Evolutionary conservation across 2,797 vertebrate species (phyloP), one percentile per base, ranked within the genome.

Genomic region (Acridotheres tristis): DNA sequence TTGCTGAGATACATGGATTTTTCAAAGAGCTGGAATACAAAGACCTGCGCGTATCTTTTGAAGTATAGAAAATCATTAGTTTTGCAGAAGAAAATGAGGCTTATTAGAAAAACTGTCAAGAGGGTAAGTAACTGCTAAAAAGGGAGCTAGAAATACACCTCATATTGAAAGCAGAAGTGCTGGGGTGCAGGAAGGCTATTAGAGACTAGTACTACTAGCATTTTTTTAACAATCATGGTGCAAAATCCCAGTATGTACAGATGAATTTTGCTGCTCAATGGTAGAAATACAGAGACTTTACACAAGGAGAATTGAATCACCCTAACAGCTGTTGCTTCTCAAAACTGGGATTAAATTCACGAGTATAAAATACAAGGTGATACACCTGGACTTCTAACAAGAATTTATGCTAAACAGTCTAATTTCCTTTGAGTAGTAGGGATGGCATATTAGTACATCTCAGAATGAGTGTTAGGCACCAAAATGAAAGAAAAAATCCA

Each of bases 31-130:
- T 57, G 55, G 26, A 90, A 57, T 10, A 59, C 2, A 3, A 40
- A 47, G 2, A 84, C 21, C 14, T 61, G 55, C 14, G 57, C 0
- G 0, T 19, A 4, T 8, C 21, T 22, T 38, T 23, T 26, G 23
- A 80, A 76, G 20, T 5, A 47, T 0, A 59, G 42, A 51, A 77
- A 90, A 77, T 26, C 17, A 18, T 20, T 58, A 12, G 11, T 36
- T 78, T 30, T 75, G 32, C 13, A 63, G 9, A 3, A 36, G 16
- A 84, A 86, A 58, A 69, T 21, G 3, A 84, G 7, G 10, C 10
- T 40, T 84, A 9, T 20, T 47, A 78, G 42, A 78, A 74, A 66
- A 84, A 13, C 11, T 23, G 16, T 48, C 5, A 71, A 58, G 23
- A 26, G 11, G 6, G 10, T 67, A 69, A 83, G 18, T 32, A 77